These are phyloP conservation scores for Resseliella maxima DNA, from an alignment of 2,888 invertebrate genomes.

Conservation along the genomic window DNA sequence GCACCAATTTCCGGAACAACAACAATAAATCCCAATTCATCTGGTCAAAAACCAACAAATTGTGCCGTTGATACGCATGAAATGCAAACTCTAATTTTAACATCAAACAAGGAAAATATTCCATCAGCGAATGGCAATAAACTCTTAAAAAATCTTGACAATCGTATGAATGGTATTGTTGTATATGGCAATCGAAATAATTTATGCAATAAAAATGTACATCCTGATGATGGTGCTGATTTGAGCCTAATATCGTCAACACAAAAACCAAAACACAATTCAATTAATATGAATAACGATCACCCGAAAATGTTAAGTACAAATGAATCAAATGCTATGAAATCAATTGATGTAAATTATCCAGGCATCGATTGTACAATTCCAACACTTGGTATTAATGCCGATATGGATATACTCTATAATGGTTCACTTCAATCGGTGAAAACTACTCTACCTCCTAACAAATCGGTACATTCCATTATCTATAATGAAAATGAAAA, in stretches of 20 bases:
- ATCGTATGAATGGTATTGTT: not conserved
- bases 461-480: slow-evolving; percentile 52
- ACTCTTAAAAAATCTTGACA: not conserved
- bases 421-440: not conserved
- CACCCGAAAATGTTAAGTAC: slow-evolving; percentile 23
- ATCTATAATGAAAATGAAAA: not conserved
- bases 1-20: slow-evolving; percentile 55
- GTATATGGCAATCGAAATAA: not conserved
- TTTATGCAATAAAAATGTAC: not conserved
- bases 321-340: slow-evolving; percentile 4
- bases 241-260: slow-evolving; percentile 36
- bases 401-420: not conserved
- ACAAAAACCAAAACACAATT: not conserved
- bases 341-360: not conserved
- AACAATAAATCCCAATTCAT: slow-evolving; percentile 60
- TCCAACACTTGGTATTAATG: not conserved
- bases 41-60: not conserved
- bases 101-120: slow-evolving; percentile 56
- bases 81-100: slow-evolving; percentile 67
- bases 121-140: not conserved
- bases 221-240: slow-evolving; percentile 40
- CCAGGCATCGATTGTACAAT: not conserved
- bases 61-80: slow-evolving; percentile 66
- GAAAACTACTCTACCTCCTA: slow-evolving; percentile 19
- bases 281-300: not conserved